A percentile compares a stretch with the other conserved stretches of the same genome.
These are phyloP conservation scores for Tenthredo livida DNA, from an alignment of 2,888 invertebrate species.

Conservation along the genomic window DNA sequence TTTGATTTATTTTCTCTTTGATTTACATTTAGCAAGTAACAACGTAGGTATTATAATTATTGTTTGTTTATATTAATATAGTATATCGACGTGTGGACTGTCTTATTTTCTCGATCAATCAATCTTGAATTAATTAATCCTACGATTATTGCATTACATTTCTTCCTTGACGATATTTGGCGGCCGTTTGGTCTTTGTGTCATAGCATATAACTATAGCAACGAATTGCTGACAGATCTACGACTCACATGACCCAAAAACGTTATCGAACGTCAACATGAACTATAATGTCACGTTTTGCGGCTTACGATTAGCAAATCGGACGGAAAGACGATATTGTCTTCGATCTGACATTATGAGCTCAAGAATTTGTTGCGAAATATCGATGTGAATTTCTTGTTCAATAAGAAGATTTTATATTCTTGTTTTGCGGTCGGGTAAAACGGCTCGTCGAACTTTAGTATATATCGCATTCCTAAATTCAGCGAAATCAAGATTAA, in stretches of 20 bases:
- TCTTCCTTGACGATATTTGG: not conserved
- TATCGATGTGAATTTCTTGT: not conserved
- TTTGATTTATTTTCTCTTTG: not conserved
- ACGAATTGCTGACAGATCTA: not conserved
- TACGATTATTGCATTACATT: not conserved
- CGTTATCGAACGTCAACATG: not conserved
- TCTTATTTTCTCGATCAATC: conserved; percentile 5
- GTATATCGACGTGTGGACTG: not conserved
- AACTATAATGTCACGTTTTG: conserved; percentile 22
- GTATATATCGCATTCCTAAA: not conserved
- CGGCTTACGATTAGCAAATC: conserved; percentile 10
- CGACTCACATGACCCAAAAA: conserved; percentile 23
- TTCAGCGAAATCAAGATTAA: not conserved
- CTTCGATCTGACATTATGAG: conserved; percentile 30
- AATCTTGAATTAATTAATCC: not conserved
- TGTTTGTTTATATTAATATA: not conserved
- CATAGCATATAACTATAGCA: not conserved
- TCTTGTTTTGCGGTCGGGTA: not conserved
- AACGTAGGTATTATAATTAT: not conserved
- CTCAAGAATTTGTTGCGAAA: conserved; percentile 17
- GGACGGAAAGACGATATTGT: conserved; percentile 8
- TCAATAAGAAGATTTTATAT: not conserved
- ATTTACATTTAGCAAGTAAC: not conserved
- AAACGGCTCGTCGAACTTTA: not conserved
- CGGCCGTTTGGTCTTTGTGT: not conserved